Conservation (phyloP, 2,797 vertebrate genomes). For the Pangasius larnaudii region DNA sequence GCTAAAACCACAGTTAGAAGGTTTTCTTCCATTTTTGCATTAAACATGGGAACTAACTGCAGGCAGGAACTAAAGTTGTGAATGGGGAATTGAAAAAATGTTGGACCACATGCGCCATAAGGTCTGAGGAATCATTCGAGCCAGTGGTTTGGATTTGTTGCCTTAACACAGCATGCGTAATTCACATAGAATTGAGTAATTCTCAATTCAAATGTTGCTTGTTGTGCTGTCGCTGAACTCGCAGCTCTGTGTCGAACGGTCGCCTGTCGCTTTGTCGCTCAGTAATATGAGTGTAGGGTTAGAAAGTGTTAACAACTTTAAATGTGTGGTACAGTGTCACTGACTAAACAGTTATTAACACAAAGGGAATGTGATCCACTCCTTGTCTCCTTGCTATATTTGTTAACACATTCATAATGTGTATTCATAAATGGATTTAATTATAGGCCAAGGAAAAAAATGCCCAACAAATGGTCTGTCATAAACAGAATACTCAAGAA, state of each 20-base stretch:
- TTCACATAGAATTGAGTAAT: not conserved
- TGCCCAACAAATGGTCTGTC: not conserved
- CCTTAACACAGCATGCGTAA: not conserved
- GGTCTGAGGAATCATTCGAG: not conserved
- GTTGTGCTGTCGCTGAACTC: not conserved
- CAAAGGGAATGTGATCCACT: not conserved
- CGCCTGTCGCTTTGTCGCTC: not conserved
- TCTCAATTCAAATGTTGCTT: not conserved
- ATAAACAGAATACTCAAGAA: not conserved
- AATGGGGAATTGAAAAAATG: slow-evolving; percentile 8
- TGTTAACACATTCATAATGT: slow-evolving; percentile 6
- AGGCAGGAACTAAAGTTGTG: not conserved
- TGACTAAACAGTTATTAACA: slow-evolving; percentile 5
- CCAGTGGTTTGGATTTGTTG: not conserved
- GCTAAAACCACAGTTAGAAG: not conserved
- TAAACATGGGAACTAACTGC: not conserved
- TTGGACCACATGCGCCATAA: not conserved
- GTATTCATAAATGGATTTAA: not conserved
- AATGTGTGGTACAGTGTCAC: slow-evolving; percentile 11
- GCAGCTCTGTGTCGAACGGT: not conserved
- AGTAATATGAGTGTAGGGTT: not conserved
- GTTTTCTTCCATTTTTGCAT: slow-evolving; percentile 2
- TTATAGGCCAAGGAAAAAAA: not conserved
- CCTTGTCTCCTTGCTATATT: slow-evolving; percentile 17
- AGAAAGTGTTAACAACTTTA: not conserved